Base-by-base conservation (phyloP, 1,140 invertebrate species). In the Chironomus striatipennis region DNA sequence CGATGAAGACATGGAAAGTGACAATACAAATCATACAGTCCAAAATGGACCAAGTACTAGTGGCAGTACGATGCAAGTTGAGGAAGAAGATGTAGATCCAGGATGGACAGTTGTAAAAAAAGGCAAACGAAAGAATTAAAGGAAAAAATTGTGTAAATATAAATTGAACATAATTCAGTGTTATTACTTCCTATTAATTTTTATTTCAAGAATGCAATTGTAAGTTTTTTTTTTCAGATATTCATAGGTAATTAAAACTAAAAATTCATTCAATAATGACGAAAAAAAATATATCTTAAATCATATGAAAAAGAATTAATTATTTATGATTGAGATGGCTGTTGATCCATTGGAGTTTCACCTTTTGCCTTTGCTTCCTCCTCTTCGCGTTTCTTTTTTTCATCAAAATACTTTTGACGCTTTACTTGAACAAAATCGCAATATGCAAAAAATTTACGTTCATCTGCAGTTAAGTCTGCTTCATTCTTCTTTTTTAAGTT, bases 61-160 rank as follows among this genome's bases (percentile, higher is more conserved):
- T 47, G 42, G 74, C 74, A 75, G 75, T 70, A 75, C 75, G 34
- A 64, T 21, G 75, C 75, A 81, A 67, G 77, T 79, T 15, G 82
- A 81, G 70, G 83, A 86, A 57, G 84, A 87, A 47, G 86, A 88
- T 78, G 80, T 81, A 1, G 87, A 87, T 75, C 83, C 84, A 0
- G 87, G 85, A 8, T 88, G 87, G 87, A 87, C 85, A 21, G 84
- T 86, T 57, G 87, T 88, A 0, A 83, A 82, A 76, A 80, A 80
- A n/a, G 79, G 83, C 73, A 85, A 83, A 79, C 87, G 83, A 77
- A 15, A 17, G 65, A 70, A 70, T 18, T 70, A 18, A 70, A 2
- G n/a, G n/a, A 12, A 12, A 2, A 57, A 57, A 57, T 12, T 57
- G 9, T 57, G n/a, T 57, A 57, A 3, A 57, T 57, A n/a, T 57